Evolutionary conservation across 2,797 vertebrate species (phyloP).

Genomic region (Pangasius krempfi): DNA sequence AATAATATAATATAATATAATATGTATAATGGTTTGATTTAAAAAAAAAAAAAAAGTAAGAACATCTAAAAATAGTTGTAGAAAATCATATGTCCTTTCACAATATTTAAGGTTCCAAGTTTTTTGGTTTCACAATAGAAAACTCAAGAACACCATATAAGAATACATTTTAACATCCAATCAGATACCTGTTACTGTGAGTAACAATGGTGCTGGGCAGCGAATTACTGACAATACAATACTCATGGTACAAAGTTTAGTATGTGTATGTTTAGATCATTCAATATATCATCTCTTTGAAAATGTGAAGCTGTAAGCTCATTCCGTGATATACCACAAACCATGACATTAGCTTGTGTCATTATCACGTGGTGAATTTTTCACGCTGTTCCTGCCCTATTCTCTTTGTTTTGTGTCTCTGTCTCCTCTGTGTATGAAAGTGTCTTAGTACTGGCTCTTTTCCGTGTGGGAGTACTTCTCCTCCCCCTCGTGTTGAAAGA

Average conservation of each 20-base stretch:
- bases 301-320: not conserved
- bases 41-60: not conserved
- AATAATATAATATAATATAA: not conserved
- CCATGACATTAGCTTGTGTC: not conserved
- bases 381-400: not conserved
- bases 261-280: too few relatives aligned
- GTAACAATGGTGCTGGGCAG: not conserved
- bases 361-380: not conserved
- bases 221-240: not conserved
- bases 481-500: slow-evolving; percentile 38
- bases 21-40: not conserved
- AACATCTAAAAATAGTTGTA: not conserved
- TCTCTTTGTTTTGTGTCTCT: slow-evolving; percentile 60
- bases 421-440: slow-evolving; percentile 44
- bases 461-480: slow-evolving; percentile 48
- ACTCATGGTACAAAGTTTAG: not conserved
- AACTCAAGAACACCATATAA: not conserved
- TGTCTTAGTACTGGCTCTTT: slow-evolving; percentile 26
- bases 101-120: not conserved
- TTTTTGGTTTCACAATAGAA: not conserved
- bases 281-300: not conserved
- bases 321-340: not conserved
- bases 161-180: not conserved
- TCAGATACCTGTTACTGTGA: not conserved
- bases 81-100: not conserved